These are phyloP conservation scores for Micoletzkya japonica DNA, from an alignment of 2,888 invertebrate species.

Conservation along the genomic window DNA sequence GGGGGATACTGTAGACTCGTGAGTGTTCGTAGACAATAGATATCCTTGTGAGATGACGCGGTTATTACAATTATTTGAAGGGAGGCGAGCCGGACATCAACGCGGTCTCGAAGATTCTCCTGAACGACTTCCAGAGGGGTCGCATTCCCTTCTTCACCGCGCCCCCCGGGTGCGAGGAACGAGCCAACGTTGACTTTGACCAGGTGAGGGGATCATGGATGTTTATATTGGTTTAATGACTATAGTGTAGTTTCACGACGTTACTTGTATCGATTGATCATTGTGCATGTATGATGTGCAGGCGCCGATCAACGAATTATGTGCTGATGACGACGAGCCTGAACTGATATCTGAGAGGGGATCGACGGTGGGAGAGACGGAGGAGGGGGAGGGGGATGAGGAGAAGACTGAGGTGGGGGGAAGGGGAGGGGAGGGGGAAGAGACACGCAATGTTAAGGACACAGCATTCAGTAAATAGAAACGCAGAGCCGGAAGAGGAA, in stretches of 20 bases:
- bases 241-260: background rate
- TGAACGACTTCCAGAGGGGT: slow-evolving; percentile 98
- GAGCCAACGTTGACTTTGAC: slow-evolving; percentile 42
- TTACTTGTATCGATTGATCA: background rate
- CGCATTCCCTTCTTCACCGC: slow-evolving; percentile 74
- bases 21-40: background rate
- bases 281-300: no score
- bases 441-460: background rate
- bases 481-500: background rate
- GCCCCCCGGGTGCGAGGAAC: slow-evolving; percentile 58
- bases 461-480: background rate
- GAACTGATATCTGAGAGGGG: slow-evolving; percentile 34
- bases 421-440: slow-evolving; percentile 28
- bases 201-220: slow-evolving; percentile 28
- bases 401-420: slow-evolving; percentile 31
- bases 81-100: slow-evolving; percentile 93
- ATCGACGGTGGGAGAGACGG: slow-evolving; percentile 34
- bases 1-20: no score
- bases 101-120: slow-evolving; percentile 86
- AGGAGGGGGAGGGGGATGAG: slow-evolving; percentile 32
- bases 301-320: slow-evolving; percentile 57
- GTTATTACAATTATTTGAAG: slow-evolving; percentile 48
- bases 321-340: slow-evolving; percentile 53
- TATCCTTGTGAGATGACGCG: background rate
- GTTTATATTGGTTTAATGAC: background rate